Conservation (phyloP, 2,888 invertebrate genomes). For the Tenthredo amoena region DNA sequence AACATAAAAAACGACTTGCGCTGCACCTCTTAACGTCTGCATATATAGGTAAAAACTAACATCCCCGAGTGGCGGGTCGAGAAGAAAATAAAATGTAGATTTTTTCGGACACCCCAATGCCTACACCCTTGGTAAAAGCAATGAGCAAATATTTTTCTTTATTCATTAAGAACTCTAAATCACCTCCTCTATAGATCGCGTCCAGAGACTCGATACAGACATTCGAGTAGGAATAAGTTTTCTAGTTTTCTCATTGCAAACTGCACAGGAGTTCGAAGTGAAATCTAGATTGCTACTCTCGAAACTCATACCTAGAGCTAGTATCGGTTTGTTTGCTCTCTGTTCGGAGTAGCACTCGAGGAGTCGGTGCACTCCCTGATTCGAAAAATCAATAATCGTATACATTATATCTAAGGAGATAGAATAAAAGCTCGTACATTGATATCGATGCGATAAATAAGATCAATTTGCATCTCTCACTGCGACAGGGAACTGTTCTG, state of each 20-base stretch:
- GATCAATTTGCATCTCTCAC: not conserved
- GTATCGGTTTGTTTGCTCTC: conserved; percentile 9
- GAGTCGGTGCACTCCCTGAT: conserved; percentile 1
- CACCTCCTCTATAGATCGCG: not conserved
- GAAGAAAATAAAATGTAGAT: no score
- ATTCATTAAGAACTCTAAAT: not conserved
- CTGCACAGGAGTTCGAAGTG: not conserved
- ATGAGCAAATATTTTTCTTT: not conserved
- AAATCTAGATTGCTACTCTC: conserved; percentile 1
- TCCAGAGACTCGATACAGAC: not conserved
- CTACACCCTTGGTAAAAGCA: not conserved
- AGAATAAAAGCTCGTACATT: not conserved
- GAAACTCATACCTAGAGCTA: not conserved
- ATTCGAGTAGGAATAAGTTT: not conserved
- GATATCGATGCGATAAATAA: not conserved
- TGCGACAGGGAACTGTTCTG: not conserved
- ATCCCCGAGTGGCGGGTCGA: no score
- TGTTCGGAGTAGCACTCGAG: not conserved
- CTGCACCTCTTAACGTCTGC: no score
- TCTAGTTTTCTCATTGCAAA: conserved; percentile 11
- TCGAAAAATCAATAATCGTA: conserved; percentile 7
- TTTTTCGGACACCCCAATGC: not conserved
- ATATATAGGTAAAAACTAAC: no score
- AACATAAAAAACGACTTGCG: no score
- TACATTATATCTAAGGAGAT: not conserved